Conservation (phyloP, 2,113 vertebrate genomes). For the Urocitellus parryii region DNA sequence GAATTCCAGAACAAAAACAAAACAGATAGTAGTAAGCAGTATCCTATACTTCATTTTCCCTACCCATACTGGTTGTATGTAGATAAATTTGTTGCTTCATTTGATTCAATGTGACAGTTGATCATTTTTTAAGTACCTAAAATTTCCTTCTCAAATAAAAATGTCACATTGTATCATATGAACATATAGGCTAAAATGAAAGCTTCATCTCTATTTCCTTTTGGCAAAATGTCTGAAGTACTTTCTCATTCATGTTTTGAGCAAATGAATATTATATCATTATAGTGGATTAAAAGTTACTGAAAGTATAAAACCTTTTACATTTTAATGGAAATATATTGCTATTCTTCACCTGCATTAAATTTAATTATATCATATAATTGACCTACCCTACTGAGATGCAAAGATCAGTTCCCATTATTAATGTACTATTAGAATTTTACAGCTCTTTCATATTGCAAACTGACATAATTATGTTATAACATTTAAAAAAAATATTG, state of each 20-base stretch:
- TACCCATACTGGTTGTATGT: background rate
- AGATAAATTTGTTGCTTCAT: background rate
- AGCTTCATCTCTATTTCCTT: background rate
- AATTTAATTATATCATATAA: background rate
- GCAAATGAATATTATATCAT: slow-evolving; percentile 17
- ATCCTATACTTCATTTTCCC: background rate
- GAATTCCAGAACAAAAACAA: no score
- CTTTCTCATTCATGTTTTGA: background rate
- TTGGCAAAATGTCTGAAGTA: background rate
- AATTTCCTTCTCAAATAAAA: slow-evolving; percentile 29
- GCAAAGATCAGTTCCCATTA: background rate
- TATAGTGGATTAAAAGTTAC: background rate
- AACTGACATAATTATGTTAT: background rate
- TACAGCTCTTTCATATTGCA: background rate
- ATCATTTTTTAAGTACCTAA: background rate
- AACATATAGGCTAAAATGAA: background rate
- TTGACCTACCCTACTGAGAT: background rate
- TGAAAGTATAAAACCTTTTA: background rate
- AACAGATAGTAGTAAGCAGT: background rate
- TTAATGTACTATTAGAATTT: background rate
- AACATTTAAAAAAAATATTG: background rate
- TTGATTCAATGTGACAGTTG: background rate
- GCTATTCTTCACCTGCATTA: background rate
- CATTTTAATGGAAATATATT: slow-evolving; percentile 7
- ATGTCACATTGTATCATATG: background rate